Percentiles rank a stretch among this genome's conserved stretches.
Conservation (phyloP, 2,888 invertebrate genomes). For the Rhagium mordax region DNA sequence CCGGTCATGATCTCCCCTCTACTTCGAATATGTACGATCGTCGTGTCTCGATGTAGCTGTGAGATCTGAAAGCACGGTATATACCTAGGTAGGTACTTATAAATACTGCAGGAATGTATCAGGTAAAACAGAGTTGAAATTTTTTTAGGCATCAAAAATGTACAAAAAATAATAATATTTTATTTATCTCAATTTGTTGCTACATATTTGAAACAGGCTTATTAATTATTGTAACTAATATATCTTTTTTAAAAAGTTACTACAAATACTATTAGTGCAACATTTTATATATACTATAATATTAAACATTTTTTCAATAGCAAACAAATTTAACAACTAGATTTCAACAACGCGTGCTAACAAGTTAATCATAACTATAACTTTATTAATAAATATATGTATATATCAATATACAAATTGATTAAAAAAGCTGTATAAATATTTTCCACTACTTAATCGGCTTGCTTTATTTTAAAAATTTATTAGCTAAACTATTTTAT, state of each 20-base stretch:
- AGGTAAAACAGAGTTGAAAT: no score
- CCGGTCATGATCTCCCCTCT: no score
- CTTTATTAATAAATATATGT: neutral
- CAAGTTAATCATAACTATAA: slow-evolving; percentile 21
- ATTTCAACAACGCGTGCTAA: slow-evolving; percentile 27
- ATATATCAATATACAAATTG: neutral
- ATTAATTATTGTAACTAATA: neutral
- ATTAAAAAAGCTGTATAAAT: slow-evolving; percentile 9
- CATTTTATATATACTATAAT: neutral
- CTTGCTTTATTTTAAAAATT: slow-evolving; percentile 11
- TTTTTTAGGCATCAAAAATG: slow-evolving; percentile 13
- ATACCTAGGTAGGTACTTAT: no score
- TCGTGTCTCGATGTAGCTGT: no score
- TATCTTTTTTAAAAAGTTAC: neutral
- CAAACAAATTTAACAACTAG: slow-evolving; percentile 26
- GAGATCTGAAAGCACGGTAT: no score
- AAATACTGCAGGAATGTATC: no score
- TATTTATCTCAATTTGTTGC: slow-evolving; percentile 11
- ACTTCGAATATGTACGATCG: no score
- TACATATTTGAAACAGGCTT: slow-evolving; percentile 5
- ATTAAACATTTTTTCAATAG: slow-evolving; percentile 20
- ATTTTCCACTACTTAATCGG: neutral
- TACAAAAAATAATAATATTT: slow-evolving; percentile 24
- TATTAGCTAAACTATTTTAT: neutral
- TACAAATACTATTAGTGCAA: slow-evolving; percentile 10